These are phyloP conservation scores for Drosophila navojoa DNA, from an alignment of 1,140 invertebrate genomes.

Conservation along the genomic window DNA sequence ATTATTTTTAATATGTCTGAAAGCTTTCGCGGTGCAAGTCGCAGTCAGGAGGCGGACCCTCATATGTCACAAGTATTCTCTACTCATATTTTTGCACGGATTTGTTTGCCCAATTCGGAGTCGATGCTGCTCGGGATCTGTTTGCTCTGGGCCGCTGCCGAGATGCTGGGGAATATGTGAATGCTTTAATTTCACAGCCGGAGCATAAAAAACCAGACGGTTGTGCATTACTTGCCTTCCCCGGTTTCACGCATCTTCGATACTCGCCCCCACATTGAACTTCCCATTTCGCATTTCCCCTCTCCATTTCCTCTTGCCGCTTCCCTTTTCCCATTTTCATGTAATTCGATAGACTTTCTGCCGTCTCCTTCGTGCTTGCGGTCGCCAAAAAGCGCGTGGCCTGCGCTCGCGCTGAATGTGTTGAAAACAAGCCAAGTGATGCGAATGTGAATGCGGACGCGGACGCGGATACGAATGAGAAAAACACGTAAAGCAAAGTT, in stretches of 20 bases:
- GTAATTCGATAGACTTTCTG: slow-evolving; percentile 44
- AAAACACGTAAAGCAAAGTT: slow-evolving; percentile 72
- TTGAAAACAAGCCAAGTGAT: slow-evolving; percentile 68
- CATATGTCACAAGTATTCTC: too few relatives aligned
- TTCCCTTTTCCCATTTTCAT: slow-evolving; percentile 2
- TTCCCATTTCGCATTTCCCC: neutral
- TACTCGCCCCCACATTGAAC: neutral
- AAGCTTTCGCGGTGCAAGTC: too few relatives aligned
- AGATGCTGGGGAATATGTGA: slow-evolving; percentile 60
- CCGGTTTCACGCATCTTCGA: neutral
- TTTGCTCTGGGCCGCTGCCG: slow-evolving; percentile 14
- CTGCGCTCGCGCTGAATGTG: slow-evolving; percentile 27
- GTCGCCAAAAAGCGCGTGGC: slow-evolving; percentile 61
- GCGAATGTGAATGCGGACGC: slow-evolving; percentile 33
- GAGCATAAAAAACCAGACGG: slow-evolving; percentile 53
- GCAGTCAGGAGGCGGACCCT: too few relatives aligned
- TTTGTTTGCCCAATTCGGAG: slow-evolving; percentile 22
- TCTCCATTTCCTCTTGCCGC: too few relatives aligned
- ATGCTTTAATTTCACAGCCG: slow-evolving; percentile 67
- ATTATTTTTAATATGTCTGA: too few relatives aligned
- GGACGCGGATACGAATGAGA: slow-evolving; percentile 22
- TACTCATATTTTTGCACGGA: neutral
- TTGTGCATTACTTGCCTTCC: neutral
- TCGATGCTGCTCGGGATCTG: slow-evolving; percentile 21
- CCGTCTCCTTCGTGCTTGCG: slow-evolving; percentile 60